Conservation (phyloP, 2,888 invertebrate species). For the Drosophila mulleri region DNA sequence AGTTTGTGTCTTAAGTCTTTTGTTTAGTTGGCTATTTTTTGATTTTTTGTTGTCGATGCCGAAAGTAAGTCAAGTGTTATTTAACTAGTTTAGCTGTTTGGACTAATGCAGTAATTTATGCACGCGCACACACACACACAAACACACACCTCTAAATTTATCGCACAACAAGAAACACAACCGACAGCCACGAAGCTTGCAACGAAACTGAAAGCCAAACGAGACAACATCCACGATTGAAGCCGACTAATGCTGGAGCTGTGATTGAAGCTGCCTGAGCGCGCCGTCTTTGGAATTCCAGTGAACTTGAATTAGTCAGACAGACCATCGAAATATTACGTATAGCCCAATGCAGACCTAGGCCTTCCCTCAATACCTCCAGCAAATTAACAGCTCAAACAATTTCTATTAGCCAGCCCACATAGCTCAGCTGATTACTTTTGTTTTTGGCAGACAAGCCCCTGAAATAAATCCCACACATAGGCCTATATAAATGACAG, state of each 20-base stretch:
- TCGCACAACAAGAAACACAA: constrained; percentile 47
- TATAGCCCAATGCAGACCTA: constrained; percentile 1
- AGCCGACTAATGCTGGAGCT: constrained; percentile 4
- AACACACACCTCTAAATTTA: constrained; percentile 37
- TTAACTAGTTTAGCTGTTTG: constrained; percentile 35
- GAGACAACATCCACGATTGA: constrained; percentile 16
- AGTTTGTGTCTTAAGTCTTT: constrained; percentile 75
- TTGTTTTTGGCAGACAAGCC: constrained; percentile 55
- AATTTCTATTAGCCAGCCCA: constrained; percentile 21
- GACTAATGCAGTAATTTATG: constrained; percentile 13
- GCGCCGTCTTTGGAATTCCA: constrained; percentile 49
- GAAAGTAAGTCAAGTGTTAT: constrained; percentile 19
- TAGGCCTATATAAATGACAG: constrained; percentile 29
- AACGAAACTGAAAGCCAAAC: constrained; percentile 79
- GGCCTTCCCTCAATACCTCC: constrained; percentile 9
- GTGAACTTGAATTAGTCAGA: constrained; percentile 73
- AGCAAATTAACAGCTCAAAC: constrained; percentile 8
- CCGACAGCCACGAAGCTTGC: constrained; percentile 57
- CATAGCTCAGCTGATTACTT: constrained; percentile 6
- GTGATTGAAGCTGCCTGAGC: constrained; percentile 34
- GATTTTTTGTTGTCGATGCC: constrained; percentile 9
- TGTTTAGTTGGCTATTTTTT: constrained; percentile 31
- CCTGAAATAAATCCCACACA: constrained; percentile 65
- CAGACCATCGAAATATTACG: constrained; percentile 41
- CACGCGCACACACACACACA: constrained; percentile 19